Base-by-base conservation (phyloP, 2,888 invertebrate genomes). In the Ochropacha duplaris region DNA sequence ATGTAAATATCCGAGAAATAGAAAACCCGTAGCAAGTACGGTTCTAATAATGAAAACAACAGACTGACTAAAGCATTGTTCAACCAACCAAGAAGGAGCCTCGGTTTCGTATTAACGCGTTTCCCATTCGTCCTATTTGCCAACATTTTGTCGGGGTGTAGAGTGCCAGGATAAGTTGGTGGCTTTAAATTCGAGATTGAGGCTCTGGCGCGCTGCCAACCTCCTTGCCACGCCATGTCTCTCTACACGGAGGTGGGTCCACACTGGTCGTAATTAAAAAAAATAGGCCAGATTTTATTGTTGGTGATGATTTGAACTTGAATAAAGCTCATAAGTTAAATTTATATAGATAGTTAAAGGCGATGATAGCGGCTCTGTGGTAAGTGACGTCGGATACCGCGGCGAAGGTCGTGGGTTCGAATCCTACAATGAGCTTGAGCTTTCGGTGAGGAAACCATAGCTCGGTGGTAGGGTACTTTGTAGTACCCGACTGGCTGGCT, bases 31-130 rank as follows among this genome's bases (percentile, higher is more conserved):
- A 36, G 36, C 36, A 36, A 36, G 69, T 72, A 72, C 71, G 69
- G 73, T 81, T 76, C 72, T 81, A 79, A 84, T 81, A 79, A 81
- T 79, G 75, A 81, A 82, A 79, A 85, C 84, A 83, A 80, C 78
- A 75, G 76, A 64, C 71, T 66, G 78, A 66, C 83, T 80, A 81
- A 76, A 78, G 77, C 72, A 72, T 62, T 68, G 59, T 60, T 58
- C 64, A 66, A 54, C 85, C 83, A 84, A 60, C 60, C 49, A 66
- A 56, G 54, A 49, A 31, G 69, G 84, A 78, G 49, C 85, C 59
- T 65, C 63, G 68, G 62, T 60, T 67, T 70, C 66, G 65, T 69
- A 66, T 68, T 71, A 72, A 64, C 62, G 65, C 59, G 62, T 62
- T 58, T 66, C 57, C 31, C 58, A 54, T 64, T 69, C 65, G 55